Conservation (phyloP, 2,888 invertebrate genomes). For the Zygaena filipendulae region DNA sequence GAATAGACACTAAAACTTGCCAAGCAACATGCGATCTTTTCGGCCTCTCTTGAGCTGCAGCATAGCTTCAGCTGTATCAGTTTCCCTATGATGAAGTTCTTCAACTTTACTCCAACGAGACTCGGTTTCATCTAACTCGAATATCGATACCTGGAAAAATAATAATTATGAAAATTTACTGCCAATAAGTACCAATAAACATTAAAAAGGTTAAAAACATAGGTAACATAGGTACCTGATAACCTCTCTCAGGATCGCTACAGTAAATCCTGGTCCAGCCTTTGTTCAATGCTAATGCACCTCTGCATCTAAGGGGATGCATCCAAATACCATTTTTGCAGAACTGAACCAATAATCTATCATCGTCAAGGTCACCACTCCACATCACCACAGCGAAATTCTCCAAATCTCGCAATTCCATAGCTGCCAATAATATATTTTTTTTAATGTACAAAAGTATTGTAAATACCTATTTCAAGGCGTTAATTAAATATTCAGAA, state of each 20-base stretch:
- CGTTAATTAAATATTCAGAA: too few species aligned
- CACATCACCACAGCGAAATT: conserved; percentile 82
- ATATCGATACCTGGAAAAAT: conserved; percentile 42
- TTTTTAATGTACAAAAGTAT: background rate
- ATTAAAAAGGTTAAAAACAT: too few species aligned
- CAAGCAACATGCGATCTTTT: conserved; percentile 83
- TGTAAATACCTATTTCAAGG: background rate
- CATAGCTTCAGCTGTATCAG: conserved; percentile 79
- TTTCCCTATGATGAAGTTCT: conserved; percentile 73
- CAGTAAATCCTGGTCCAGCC: conserved; percentile 74
- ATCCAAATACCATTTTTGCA: conserved; percentile 61
- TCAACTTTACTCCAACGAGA: conserved; percentile 71
- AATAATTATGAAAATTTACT: conserved; percentile 1
- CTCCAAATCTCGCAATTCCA: conserved; percentile 77
- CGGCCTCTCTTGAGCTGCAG: conserved; percentile 86
- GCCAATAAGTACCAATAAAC: background rate
- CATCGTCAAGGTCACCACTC: conserved; percentile 84
- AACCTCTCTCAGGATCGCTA: conserved; percentile 74
- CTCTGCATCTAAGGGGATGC: conserved; percentile 70
- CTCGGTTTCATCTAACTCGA: conserved; percentile 53
- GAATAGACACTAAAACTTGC: too few species aligned
- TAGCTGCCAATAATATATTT: conserved; percentile 51
- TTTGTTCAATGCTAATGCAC: conserved; percentile 77
- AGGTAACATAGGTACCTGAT: too few species aligned
- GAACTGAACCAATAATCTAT: conserved; percentile 75